Percentiles rank a stretch among this genome's conserved stretches.
Evolutionary conservation across 2,888 invertebrate species (phyloP).

Genomic region (Pherbina coryleti): DNA sequence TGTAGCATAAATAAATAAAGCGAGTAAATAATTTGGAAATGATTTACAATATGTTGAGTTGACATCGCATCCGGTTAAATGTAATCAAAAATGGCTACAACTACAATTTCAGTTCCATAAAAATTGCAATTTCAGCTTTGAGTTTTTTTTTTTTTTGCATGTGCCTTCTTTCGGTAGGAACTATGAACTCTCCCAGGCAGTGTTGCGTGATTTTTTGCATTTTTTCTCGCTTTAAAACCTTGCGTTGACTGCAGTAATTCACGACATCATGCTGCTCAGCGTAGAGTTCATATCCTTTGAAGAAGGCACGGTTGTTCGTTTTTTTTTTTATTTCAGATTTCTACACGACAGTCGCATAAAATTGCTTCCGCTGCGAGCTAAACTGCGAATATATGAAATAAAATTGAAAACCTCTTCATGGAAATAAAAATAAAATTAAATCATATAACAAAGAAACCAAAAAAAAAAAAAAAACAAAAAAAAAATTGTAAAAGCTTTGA

Average conservation of each 20-base stretch:
- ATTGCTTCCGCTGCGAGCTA: slow-evolving; percentile 20
- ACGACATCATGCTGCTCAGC: not conserved
- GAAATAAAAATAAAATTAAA: slow-evolving; percentile 8
- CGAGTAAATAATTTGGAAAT: slow-evolving; percentile 63
- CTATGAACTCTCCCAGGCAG: not conserved
- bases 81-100: not conserved
- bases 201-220: not conserved
- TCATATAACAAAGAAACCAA: not conserved
- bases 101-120: not conserved
- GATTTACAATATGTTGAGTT: slow-evolving; percentile 57
- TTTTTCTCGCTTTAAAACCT: too few species aligned
- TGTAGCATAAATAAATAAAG: slow-evolving; percentile 34
- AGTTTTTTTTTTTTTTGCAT: not conserved
- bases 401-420: not conserved
- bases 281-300: not conserved
- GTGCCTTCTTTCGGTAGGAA: not conserved
- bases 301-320: not conserved
- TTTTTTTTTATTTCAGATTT: not conserved
- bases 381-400: too few species aligned
- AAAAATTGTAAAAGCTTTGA: not conserved
- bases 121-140: not conserved
- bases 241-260: too few species aligned
- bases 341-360: slow-evolving; percentile 9
- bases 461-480: not conserved
- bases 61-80: not conserved